Evolutionary conservation across 2,113 vertebrate species (phyloP).

Genomic region (Motacilla tschutschensis): DNA sequence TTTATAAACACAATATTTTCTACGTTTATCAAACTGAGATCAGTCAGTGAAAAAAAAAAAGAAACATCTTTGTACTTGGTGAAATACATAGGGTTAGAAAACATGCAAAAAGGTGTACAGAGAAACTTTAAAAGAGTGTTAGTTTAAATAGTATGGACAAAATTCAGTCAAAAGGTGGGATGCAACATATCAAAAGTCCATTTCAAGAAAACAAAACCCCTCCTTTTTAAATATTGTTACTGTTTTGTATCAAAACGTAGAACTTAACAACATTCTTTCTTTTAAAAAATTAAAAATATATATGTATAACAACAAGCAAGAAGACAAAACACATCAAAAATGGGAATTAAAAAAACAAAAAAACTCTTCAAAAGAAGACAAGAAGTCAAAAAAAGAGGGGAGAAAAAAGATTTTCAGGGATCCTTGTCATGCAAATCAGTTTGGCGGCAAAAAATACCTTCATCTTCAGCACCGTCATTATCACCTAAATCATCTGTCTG

Average conservation of each 20-base stretch:
- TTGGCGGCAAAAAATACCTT: constrained; percentile 97
- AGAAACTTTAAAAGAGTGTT: constrained; percentile 81
- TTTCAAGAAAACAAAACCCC: constrained; percentile 78
- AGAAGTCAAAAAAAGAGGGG: constrained; percentile 96
- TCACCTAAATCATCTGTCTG: constrained; percentile 99
- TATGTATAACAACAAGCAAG: constrained; percentile 91
- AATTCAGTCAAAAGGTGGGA: constrained; percentile 85
- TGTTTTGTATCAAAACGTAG: constrained; percentile 75
- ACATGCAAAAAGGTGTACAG: constrained; percentile 91
- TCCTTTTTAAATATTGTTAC: constrained; percentile 75
- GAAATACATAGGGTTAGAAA: constrained; percentile 79
- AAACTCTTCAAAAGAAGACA: constrained; percentile 93
- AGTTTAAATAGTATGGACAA: constrained; percentile 83
- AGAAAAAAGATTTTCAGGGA: constrained; percentile 87
- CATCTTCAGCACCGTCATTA: constrained; percentile 98
- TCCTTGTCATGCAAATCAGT: constrained; percentile 97
- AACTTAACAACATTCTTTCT: constrained; percentile 78
- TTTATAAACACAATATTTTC: constrained; percentile 43
- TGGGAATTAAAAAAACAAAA: constrained; percentile 86
- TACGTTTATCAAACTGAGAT: constrained; percentile 60
- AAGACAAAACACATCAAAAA: constrained; percentile 99
- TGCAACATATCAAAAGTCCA: constrained; percentile 91
- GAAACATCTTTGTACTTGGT: constrained; percentile 69
- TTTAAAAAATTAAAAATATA: constrained; percentile 75
- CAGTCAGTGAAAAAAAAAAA: constrained; percentile 68